Evolutionary conservation across 2,797 vertebrate species (phyloP).

Genomic region (Hemibagrus guttatus): DNA sequence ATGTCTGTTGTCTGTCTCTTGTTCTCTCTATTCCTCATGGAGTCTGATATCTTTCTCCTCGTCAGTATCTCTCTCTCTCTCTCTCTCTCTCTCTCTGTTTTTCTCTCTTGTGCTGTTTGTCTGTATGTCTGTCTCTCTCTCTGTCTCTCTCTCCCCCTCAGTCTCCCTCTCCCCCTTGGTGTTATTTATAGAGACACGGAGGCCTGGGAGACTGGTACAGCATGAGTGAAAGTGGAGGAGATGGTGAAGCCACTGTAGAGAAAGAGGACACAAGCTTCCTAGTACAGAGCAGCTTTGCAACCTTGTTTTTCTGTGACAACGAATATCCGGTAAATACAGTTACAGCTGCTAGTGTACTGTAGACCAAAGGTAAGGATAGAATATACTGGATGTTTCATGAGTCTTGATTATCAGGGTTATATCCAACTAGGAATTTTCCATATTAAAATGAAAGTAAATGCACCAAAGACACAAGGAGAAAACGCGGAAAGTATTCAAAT

Average conservation of each 20-base stretch:
- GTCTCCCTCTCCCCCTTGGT: not conserved
- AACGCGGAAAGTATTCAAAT: not conserved
- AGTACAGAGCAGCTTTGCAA: not conserved
- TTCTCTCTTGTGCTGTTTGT: not conserved
- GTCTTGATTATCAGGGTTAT: not conserved
- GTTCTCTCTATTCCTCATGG: not conserved
- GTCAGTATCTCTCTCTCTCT: not conserved
- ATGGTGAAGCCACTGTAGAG: not conserved
- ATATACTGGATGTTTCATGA: not conserved
- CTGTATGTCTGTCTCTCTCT: not conserved
- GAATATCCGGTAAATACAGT: not conserved
- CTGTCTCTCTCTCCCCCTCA: not conserved
- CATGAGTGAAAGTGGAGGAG: conserved; percentile 18
- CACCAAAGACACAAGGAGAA: not conserved
- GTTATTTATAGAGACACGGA: conserved; percentile 51
- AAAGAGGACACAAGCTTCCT: conserved; percentile 28
- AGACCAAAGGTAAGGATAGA: not conserved
- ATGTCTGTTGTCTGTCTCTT: not conserved
- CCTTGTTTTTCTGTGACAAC: not conserved
- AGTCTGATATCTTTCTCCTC: not conserved
- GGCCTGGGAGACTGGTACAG: conserved; percentile 39
- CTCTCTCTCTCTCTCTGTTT: not conserved
- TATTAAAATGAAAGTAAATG: too few relatives aligned
- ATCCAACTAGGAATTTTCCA: not conserved
- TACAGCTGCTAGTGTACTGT: not conserved